Conservation (phyloP, 2,113 vertebrate genomes). For the Emydocephalus ijimae region DNA sequence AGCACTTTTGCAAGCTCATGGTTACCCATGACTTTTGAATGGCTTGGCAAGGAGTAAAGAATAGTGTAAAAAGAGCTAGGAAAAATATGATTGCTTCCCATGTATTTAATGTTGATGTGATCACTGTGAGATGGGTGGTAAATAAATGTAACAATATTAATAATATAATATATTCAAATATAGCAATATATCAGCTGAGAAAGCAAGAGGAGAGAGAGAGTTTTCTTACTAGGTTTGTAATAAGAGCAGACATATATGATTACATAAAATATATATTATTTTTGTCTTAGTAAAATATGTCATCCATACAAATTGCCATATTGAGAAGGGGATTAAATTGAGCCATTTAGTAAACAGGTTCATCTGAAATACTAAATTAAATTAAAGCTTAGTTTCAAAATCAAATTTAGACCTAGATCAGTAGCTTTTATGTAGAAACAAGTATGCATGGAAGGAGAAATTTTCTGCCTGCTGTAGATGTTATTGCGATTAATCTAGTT, state of each 20-base stretch:
- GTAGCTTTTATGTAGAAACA: conserved; percentile 9
- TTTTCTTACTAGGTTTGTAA: neutral
- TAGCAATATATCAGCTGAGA: neutral
- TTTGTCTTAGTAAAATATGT: neutral
- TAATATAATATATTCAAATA: neutral
- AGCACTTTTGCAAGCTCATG: neutral
- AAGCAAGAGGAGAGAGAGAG: neutral
- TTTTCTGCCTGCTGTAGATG: conserved; percentile 31
- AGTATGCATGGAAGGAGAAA: conserved; percentile 21
- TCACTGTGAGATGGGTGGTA: neutral
- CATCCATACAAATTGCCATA: neutral
- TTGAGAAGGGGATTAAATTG: neutral
- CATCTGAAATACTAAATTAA: conserved; percentile 10
- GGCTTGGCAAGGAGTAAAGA: neutral
- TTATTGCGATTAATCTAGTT: conserved; percentile 64
- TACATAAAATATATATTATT: neutral
- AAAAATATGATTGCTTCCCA: neutral
- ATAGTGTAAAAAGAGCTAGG: neutral
- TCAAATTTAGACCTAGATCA: conserved; percentile 12
- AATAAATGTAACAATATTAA: neutral
- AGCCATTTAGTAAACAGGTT: neutral
- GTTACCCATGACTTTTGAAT: neutral
- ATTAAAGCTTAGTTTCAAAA: conserved; percentile 10
- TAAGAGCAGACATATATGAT: neutral
- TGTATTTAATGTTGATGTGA: neutral